Base-by-base conservation (phyloP, 2,113 vertebrate species). In the Stegastes partitus region DNA sequence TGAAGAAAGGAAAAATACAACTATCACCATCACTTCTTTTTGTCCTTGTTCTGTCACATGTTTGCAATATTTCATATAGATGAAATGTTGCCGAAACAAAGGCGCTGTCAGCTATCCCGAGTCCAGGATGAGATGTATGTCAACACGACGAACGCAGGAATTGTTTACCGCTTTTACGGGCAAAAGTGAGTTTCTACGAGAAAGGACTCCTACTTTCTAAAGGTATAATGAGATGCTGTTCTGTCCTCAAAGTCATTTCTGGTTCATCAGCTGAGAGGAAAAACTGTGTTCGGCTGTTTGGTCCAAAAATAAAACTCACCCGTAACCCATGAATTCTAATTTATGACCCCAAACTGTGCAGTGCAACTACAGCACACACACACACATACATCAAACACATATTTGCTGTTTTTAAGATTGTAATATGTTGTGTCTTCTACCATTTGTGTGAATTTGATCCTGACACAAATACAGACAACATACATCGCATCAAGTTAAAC, bases 191-290 rank as follows among this genome's bases (percentile, higher is more conserved):
- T n/a, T n/a, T n/a, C n/a, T n/a, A n/a, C n/a, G n/a, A n/a, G n/a
- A n/a, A n/a, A n/a, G n/a, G n/a, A n/a, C n/a, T n/a, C n/a, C n/a
- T n/a, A n/a, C 31, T 34, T 45, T 15, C 22, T 54, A 25, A 54
- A 25, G 14, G 51, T 54, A 25, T n/a, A 54, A 47, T 45, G 67
- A 67, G 49, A 53, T 53, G 47, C 65, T 54, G 31, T 21, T 54
- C 5, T 25, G 18, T 23, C 64, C 23, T n/a, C 7, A 9, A 49
- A 56, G 4, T 47, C 62, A 21, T 56, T 49, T 64, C 10, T 31
- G 70, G 63, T 23, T 53, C 47, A 19, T 25, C 63, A 50, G 64
- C 55, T 61, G 18, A 54, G 19, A 26, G 44, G 21, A 50, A 49
- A 5, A 66, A 25, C 54, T 59, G 23, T 0, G 44, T 28, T 61